Conservation (phyloP, 2,888 invertebrate genomes). For the Nemapogon koenigi region DNA sequence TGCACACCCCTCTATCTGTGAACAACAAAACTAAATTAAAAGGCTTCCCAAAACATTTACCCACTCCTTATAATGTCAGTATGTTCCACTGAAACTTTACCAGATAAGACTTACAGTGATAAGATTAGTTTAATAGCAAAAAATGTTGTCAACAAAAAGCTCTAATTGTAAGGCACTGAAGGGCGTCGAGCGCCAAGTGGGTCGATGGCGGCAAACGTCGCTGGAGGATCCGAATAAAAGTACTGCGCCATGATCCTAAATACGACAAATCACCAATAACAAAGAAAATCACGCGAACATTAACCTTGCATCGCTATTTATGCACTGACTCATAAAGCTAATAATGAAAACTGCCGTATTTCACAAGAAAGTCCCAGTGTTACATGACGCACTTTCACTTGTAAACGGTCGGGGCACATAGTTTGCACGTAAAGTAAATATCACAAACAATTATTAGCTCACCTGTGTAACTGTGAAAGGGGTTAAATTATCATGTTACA, state of each 20-base stretch:
- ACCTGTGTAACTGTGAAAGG: constrained; percentile 52
- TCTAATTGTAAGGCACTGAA: too few species aligned
- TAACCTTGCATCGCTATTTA: constrained; percentile 26
- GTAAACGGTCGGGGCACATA: neutral
- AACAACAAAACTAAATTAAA: constrained; percentile 28
- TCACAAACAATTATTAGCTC: constrained; percentile 22
- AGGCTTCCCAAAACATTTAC: neutral
- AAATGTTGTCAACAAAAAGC: too few species aligned
- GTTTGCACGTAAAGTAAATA: neutral
- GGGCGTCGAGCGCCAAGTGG: constrained; percentile 41
- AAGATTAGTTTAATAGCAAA: too few species aligned
- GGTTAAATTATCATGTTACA: constrained; percentile 55
- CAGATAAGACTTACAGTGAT: too few species aligned
- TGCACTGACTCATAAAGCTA: constrained; percentile 34
- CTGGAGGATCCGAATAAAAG: too few species aligned
- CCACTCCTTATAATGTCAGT: too few species aligned
- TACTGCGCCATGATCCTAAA: too few species aligned
- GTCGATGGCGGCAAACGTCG: constrained; percentile 66
- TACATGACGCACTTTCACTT: constrained; percentile 66
- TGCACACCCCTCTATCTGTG: constrained; percentile 54
- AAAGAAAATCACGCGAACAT: constrained; percentile 23
- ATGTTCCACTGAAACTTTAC: too few species aligned
- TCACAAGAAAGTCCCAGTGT: constrained; percentile 58
- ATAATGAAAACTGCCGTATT: constrained; percentile 41
- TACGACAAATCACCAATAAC: constrained; percentile 19